These are phyloP conservation scores for Pangasius djambal DNA, from an alignment of 2,797 vertebrate genomes.

Conservation along the genomic window DNA sequence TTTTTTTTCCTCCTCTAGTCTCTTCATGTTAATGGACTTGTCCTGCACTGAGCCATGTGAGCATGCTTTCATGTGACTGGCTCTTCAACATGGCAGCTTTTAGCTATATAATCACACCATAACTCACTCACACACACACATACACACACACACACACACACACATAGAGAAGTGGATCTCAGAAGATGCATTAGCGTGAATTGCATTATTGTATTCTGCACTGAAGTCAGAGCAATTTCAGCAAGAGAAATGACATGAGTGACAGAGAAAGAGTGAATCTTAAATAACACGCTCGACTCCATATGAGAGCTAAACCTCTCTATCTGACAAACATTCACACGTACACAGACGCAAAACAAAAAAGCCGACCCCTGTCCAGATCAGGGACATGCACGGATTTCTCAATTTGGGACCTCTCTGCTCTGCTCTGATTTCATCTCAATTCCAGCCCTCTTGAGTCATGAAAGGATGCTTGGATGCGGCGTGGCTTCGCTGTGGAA, in stretches of 20 bases:
- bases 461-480: not conserved
- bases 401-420: slow-evolving; percentile 15
- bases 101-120: slow-evolving; percentile 75
- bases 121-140: slow-evolving; percentile 66
- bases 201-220: slow-evolving; percentile 40
- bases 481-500: not conserved
- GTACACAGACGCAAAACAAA: not conserved
- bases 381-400: slow-evolving; percentile 19
- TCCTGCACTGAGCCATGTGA: slow-evolving; percentile 67
- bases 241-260: slow-evolving; percentile 13
- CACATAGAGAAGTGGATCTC: not conserved
- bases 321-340: slow-evolving; percentile 10
- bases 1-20: slow-evolving; percentile 29
- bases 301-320: not conserved
- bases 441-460: slow-evolving; percentile 17
- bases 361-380: slow-evolving; percentile 5
- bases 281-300: slow-evolving; percentile 19
- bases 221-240: slow-evolving; percentile 16
- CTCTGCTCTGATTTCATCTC: not conserved
- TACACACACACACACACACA: slow-evolving; percentile 27
- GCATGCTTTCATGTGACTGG: slow-evolving; percentile 67
- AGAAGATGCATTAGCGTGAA: slow-evolving; percentile 19
- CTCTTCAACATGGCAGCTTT: slow-evolving; percentile 47
- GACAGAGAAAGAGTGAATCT: slow-evolving; percentile 20
- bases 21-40: slow-evolving; percentile 46